Percentiles rank a stretch among this genome's conserved stretches.
Evolutionary conservation across 2,113 vertebrate genomes (phyloP).

Genomic region (Lontra canadensis): DNA sequence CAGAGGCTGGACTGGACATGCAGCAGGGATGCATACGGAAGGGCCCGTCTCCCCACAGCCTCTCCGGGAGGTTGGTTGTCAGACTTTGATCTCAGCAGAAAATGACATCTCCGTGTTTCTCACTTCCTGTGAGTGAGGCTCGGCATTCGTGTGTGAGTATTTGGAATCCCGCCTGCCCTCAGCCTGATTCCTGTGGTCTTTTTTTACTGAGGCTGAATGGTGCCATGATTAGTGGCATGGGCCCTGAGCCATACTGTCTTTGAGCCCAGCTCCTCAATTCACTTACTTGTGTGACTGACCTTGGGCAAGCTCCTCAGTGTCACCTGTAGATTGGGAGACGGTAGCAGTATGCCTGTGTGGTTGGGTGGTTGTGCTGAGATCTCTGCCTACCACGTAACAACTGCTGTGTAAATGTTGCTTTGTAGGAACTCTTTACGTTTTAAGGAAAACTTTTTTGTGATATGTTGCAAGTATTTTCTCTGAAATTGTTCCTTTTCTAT

Average conservation of each 20-base stretch:
- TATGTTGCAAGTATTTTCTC: not conserved
- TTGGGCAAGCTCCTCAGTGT: not conserved
- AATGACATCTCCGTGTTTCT: fast-evolving
- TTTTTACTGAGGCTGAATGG: fast-evolving
- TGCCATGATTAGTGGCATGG: fast-evolving
- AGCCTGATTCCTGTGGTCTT: too few species aligned
- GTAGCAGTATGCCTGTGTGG: not conserved
- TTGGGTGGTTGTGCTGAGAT: not conserved
- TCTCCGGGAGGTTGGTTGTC: not conserved
- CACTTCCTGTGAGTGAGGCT: not conserved
- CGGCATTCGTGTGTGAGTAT: fast-evolving
- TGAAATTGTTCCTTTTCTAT: not conserved
- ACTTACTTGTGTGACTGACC: not conserved
- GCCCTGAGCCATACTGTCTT: not conserved
- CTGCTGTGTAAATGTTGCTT: not conserved
- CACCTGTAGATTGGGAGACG: not conserved
- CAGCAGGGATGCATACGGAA: fast-evolving
- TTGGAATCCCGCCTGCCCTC: not conserved
- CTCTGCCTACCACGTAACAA: fast-evolving
- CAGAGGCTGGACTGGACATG: not conserved
- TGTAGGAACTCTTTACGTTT: not conserved
- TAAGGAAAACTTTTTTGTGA: not conserved
- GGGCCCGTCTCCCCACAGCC: not conserved
- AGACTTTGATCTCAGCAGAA: not conserved
- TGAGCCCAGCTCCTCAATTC: not conserved